Evolutionary conservation across 2,888 invertebrate genomes (phyloP).

Genomic region (Cryptocephalus moraei): DNA sequence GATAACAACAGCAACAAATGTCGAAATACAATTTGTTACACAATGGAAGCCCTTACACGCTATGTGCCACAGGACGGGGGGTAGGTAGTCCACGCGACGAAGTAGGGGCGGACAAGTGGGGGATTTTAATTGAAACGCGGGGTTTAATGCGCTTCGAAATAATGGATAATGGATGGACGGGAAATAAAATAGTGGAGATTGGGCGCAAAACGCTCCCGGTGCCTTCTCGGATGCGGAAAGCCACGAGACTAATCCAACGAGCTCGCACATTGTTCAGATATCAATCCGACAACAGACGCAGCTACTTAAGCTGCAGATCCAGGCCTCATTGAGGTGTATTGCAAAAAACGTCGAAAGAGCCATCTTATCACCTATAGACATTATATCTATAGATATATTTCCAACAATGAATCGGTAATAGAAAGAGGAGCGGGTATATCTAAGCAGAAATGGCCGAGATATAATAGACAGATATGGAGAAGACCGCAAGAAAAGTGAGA

Average conservation of each 20-base stretch:
- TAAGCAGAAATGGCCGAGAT: constrained; percentile 1
- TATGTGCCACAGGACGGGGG: background rate
- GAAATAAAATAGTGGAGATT: too few relatives aligned
- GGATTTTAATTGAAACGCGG: too few relatives aligned
- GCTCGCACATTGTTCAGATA: background rate
- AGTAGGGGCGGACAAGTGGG: too few relatives aligned
- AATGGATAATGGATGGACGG: too few relatives aligned
- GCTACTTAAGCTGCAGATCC: constrained; percentile 11
- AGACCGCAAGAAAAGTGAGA: constrained; percentile 13
- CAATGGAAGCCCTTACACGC: constrained; percentile 5
- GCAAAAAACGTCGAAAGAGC: background rate
- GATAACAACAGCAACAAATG: constrained; percentile 1
- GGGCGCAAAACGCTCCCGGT: too few relatives aligned
- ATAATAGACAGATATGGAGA: constrained; percentile 25
- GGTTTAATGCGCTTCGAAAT: too few relatives aligned
- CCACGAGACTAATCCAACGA: too few relatives aligned
- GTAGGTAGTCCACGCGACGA: background rate
- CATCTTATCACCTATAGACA: background rate
- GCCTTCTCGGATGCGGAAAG: too few relatives aligned
- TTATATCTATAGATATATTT: background rate
- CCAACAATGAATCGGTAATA: constrained; percentile 4
- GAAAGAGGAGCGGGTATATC: background rate
- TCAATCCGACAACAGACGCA: constrained; percentile 4
- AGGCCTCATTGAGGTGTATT: constrained; percentile 7
- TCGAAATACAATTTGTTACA: constrained; percentile 20